These are phyloP conservation scores for Cheracebus regulus DNA, from an alignment of 2,797 vertebrate genomes.

Conservation along the genomic window DNA sequence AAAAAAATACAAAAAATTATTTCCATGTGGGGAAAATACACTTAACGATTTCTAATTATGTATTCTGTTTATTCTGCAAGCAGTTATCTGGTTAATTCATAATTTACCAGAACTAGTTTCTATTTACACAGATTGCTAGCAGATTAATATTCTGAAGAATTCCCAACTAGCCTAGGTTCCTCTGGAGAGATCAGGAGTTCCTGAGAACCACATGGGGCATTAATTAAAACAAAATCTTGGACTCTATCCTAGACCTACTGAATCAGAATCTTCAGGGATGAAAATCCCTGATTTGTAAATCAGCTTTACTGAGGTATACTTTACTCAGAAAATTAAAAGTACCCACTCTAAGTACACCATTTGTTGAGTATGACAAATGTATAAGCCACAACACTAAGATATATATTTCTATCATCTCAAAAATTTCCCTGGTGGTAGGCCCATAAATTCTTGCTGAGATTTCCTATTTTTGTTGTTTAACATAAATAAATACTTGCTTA, in stretches of 20 bases:
- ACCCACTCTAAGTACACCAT: not conserved
- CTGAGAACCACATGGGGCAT: not conserved
- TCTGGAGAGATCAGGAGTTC: not conserved
- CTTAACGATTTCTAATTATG: constrained; percentile 55
- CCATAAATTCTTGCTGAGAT: not conserved
- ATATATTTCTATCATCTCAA: not conserved
- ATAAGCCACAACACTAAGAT: not conserved
- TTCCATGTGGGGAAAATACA: constrained; percentile 44
- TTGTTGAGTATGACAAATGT: not conserved
- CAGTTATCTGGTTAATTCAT: constrained; percentile 72
- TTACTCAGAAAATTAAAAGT: not conserved
- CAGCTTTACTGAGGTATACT: not conserved
- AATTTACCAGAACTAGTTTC: constrained; percentile 74
- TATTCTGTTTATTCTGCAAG: constrained; percentile 68
- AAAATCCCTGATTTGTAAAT: not conserved
- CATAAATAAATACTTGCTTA: not conserved
- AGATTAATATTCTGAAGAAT: constrained; percentile 63
- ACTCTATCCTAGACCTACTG: not conserved
- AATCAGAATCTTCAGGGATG: not conserved
- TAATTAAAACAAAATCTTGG: not conserved
- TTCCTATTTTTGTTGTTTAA: constrained; percentile 1
- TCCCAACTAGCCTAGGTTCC: not conserved
- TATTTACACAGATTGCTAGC: constrained; percentile 54
- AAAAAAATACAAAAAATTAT: constrained; percentile 4
- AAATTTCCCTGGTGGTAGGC: not conserved